Evolutionary conservation across 1,140 invertebrate species (phyloP).

Genomic region (Dinothrombium tinctorium): DNA sequence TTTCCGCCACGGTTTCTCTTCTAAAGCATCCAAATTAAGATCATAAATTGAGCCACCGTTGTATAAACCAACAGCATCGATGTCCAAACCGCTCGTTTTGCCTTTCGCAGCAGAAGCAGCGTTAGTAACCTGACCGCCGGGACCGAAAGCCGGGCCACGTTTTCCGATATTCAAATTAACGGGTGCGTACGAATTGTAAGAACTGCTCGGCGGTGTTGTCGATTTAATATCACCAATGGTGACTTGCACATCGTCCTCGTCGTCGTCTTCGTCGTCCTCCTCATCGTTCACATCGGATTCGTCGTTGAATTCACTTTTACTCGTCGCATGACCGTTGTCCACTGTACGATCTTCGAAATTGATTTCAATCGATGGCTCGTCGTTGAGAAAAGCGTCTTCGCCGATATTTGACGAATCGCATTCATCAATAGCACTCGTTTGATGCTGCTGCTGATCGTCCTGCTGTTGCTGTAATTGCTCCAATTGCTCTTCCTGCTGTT

Average conservation of each 20-base stretch:
- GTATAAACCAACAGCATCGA: conserved; percentile 41
- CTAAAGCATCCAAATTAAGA: conserved; percentile 71
- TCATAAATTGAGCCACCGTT: conserved; percentile 80
- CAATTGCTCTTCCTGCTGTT: too few species aligned
- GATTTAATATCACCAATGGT: conserved; percentile 16
- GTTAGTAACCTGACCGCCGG: background rate
- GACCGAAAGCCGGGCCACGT: too few species aligned
- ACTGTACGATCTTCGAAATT: too few species aligned
- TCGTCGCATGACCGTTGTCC: too few species aligned
- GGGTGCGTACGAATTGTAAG: conserved; percentile 6
- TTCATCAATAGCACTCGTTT: too few species aligned
- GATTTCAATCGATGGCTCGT: too few species aligned
- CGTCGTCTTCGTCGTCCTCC: conserved; percentile 11
- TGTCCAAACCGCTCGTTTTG: conserved; percentile 20
- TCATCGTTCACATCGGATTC: conserved; percentile 10
- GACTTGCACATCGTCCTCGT: conserved; percentile 13
- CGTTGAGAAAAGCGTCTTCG: too few species aligned
- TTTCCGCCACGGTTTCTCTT: conserved; percentile 96
- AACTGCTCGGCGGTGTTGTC: conserved; percentile 18
- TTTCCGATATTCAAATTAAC: conserved; percentile 18
- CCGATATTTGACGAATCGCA: too few species aligned
- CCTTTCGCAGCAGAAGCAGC: conserved; percentile 6
- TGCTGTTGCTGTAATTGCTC: too few species aligned
- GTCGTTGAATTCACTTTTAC: conserved; percentile 7
- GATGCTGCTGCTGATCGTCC: too few species aligned